Base-by-base conservation (phyloP, 64 coral and sea anemone genomes). In the Exaiptasia diaphana region DNA sequence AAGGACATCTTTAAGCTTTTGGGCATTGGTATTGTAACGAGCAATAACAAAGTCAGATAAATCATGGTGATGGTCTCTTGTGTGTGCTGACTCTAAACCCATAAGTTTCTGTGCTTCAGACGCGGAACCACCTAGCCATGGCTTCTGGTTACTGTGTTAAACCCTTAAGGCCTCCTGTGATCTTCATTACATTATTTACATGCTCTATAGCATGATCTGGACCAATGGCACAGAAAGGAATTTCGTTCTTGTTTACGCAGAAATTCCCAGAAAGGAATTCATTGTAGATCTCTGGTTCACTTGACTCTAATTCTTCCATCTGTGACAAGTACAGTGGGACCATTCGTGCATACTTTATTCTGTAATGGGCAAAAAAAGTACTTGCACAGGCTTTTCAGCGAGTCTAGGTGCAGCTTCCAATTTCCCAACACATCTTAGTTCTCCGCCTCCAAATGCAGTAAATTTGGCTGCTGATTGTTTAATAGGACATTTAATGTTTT, bases 121-220 rank as follows among this genome's bases (percentile, higher is more conserved):
- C 9, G 76, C 76, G 74, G n/a, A 77, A 77, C 74, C 74, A 77
- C 56, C 50, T 77, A 54, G 74, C 38, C 74, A 77, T 53, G 40
- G 72, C 72, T 44, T 45, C 72, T 75, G 72, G 72, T 29, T 75
- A 46, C 38, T 86, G 83, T 5, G 71, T 86, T 53, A 86, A 13
- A 48, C 83, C 72, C 18, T 86, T 86, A 0, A 76, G 29, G 41
- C 83, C 83, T 37, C 55, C 83, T 74, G 39, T 31, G 10, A 86
- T 86, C 71, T 86, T 86, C 83, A 86, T 86, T 0, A 34, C 65
- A 27, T 86, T 86, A 71, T 86, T 76, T 7, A 76, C 83, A 63
- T 86, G 82, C 53, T 85, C 69, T 28, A 74, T 85, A 4, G 68
- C 67, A 30, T 75, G 82, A 28, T 85, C 82, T 44, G 56, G 83